Evolutionary conservation across 2,797 vertebrate species (phyloP), one percentile per base, ranked within the genome.

Genomic region (Acipenser oxyrinchus): DNA sequence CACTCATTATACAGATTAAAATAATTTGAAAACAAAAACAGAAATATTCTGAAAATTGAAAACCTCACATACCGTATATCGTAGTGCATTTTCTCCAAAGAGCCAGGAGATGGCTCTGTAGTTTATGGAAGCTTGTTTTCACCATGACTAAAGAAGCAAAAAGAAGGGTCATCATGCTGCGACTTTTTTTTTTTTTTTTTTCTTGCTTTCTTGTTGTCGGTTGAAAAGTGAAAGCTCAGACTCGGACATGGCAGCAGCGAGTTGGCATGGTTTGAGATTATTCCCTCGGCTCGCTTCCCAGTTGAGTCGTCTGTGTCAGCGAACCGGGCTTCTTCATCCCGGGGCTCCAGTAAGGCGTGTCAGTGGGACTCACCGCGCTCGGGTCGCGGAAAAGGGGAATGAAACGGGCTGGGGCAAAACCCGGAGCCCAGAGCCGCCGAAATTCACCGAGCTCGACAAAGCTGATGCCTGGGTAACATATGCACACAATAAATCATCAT

Each of bases 391-490:
- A 10, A 85, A 84, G 75, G 18, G 18, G 7, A 37, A 37, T 18
- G 79, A 75, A 0, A 72, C 82, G 48, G 37, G 37, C 37, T 85
- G 84, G 86, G 79, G 66, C 55, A 84, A 81, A 71, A 72, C 15
- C 69, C 84, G 88, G 66, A 71, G 70, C 0, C 75, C 78, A 60
- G 86, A 90, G 68, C 84, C 80, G 11, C 84, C 81, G 3, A 71
- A 76, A 0, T 70, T 73, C 48, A 81, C 89, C 7, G 92, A 94
- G 49, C 89, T 95, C 9, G 94, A 95, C 67, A 91, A 88, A 71
- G 94, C 93, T 62, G 94, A 95, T 76, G 94, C 94, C 52, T 80
- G 92, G 91, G 88, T 92, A 72, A 57, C 74, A 5, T 37, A 37
- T 37, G 37, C 37, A 37, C 5, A 37, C 37, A 5, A 37, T 37